Evolutionary conservation across 2,888 invertebrate species (phyloP).

Genomic region (Macropis europaea): DNA sequence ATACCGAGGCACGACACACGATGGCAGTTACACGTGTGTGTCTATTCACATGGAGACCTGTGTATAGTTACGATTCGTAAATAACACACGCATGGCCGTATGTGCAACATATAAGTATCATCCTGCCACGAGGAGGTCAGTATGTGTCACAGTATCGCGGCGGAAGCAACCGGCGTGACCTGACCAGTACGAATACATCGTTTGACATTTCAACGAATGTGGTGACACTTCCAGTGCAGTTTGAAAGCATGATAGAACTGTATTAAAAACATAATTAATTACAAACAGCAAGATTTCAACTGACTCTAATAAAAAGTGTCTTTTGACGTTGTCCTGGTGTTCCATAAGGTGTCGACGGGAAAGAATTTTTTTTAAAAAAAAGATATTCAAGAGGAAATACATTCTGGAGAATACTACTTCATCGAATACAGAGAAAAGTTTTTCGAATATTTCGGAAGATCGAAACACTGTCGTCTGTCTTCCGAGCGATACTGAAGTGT

Average conservation of each 20-base stretch:
- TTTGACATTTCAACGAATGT: neutral
- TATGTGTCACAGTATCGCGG: conserved; percentile 50
- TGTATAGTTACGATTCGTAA: conserved; percentile 29
- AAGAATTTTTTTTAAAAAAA: neutral
- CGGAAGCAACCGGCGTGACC: conserved; percentile 31
- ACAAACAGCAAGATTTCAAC: too few relatives aligned
- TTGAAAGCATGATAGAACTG: neutral
- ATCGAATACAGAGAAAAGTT: neutral
- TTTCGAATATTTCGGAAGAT: neutral
- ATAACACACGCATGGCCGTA: conserved; percentile 53
- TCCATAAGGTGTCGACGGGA: too few relatives aligned
- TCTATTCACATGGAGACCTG: neutral
- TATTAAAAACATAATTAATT: too few relatives aligned
- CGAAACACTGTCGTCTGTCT: conserved; percentile 4
- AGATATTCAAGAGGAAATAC: too few relatives aligned
- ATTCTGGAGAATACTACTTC: too few relatives aligned
- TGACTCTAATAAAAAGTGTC: too few relatives aligned
- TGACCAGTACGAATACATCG: conserved; percentile 7
- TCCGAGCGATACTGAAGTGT: neutral
- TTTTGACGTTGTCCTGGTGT: too few relatives aligned
- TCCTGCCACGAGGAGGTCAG: conserved; percentile 52
- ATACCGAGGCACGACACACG: neutral
- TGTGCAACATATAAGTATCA: conserved; percentile 52
- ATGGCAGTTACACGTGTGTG: conserved; percentile 8
- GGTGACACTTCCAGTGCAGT: neutral